phyloP scores from a whole-genome alignment of 2,797 vertebrate species.

The Leptoclinus maculatus region DNA sequence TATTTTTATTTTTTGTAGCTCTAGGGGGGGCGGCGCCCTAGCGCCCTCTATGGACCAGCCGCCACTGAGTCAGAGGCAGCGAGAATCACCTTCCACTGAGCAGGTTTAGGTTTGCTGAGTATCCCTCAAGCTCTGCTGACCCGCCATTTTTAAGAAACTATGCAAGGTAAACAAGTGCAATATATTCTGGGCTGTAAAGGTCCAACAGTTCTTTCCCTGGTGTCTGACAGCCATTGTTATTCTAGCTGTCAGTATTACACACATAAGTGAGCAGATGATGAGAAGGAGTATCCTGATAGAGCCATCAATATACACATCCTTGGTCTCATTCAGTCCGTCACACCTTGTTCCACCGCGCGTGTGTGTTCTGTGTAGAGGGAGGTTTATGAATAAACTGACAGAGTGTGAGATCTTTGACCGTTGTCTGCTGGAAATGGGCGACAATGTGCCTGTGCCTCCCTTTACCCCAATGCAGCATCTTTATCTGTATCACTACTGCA shows the following conservation, averaged over 20 bases:
- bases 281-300: slow-evolving; percentile 86
- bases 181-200: slow-evolving; percentile 84
- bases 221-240: slow-evolving; percentile 91
- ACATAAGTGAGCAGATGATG: slow-evolving; percentile 86
- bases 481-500: slow-evolving; percentile 25
- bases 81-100: slow-evolving; percentile 24
- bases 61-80: neutral
- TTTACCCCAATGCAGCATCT: slow-evolving; percentile 10
- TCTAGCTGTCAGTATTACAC: slow-evolving; percentile 89
- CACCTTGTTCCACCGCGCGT: slow-evolving; percentile 56
- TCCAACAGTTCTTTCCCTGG: slow-evolving; percentile 85
- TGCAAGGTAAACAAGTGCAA: slow-evolving; percentile 85
- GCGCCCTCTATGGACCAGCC: too few relatives aligned
- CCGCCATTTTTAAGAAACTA: slow-evolving; percentile 75
- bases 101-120: slow-evolving; percentile 65
- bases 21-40: too few relatives aligned
- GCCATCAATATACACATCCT: slow-evolving; percentile 87
- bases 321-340: slow-evolving; percentile 73
- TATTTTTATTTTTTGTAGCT: too few relatives aligned
- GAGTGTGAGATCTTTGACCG: slow-evolving; percentile 60
- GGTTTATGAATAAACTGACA: slow-evolving; percentile 63
- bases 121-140: slow-evolving; percentile 80
- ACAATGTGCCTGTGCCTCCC: slow-evolving; percentile 23
- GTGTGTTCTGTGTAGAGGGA: slow-evolving; percentile 12
- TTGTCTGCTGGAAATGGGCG: slow-evolving; percentile 36